Base-by-base conservation (phyloP, 1,140 invertebrate species). In the Drosophila pseudoananassae region DNA sequence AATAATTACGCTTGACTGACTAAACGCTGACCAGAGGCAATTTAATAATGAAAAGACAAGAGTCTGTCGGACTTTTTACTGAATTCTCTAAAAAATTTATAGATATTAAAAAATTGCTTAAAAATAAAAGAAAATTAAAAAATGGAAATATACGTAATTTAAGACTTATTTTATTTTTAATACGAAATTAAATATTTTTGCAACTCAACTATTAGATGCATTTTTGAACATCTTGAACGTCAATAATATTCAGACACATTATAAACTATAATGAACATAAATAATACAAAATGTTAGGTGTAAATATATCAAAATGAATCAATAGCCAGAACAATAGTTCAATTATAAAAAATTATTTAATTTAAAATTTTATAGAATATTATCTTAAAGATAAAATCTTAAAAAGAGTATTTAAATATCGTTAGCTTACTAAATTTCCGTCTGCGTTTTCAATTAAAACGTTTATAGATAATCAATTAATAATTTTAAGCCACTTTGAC, bases 391-490 rank as follows among this genome's bases (percentile, higher is more conserved):
- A 23, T 23, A 0, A 2, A 8, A 5, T 2, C 3, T 23, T 4
- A 46, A 14, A 25, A 23, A 83, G 81, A 49, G 81, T 10, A 85
- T 70, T 51, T 0, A 1, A 0, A 5, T 14, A 51, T 50, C 68
- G 29, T 10, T 49, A 1, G 0, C 3, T 10, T 7, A 23, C 43
- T 56, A 47, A 43, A 15, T 14, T 49, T 27, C 20, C 9, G 7
- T 38, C 6, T 4, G 12, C 40, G 43, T 82, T 87, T 85, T 85
- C 82, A 85, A 85, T 85, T 85, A 85, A 85, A 85, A 82, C 82
- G 82, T 87, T 85, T 85, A 88, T 58, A 85, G 83, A 85, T 85
- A 85, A 85, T 85, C 83, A 85, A 85, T 85, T 85, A 85, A 85
- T 85, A 85, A 87, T 78, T 78, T 82, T 60, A 82, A 85, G 82